phyloP scores from a whole-genome alignment of 37 sponge, comb jelly and placozoan species.

The Halisarca cf. caerulea region DNA sequence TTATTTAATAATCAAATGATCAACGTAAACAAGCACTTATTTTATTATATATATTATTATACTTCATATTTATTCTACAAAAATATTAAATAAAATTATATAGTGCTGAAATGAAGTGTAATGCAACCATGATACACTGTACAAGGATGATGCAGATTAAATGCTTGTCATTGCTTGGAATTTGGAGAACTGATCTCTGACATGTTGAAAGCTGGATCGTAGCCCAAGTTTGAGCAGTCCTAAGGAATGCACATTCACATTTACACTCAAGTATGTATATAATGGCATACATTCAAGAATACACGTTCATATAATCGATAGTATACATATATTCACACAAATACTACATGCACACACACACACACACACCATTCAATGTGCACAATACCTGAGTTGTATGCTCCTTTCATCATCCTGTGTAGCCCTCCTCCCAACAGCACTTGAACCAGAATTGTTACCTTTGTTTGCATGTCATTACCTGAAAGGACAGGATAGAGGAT shows the following conservation, averaged over 20 bases:
- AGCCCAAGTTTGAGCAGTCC: conserved; percentile 88
- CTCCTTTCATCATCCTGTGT: conserved; percentile 88
- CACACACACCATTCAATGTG: too few species aligned
- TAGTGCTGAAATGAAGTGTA: neutral
- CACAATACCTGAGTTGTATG: conserved; percentile 82
- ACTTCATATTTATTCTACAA: neutral
- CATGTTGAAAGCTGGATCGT: conserved; percentile 77
- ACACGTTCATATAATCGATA: too few species aligned
- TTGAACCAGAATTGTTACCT: conserved; percentile 59
- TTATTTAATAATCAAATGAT: too few species aligned
- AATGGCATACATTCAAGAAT: too few species aligned
- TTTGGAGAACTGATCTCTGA: conserved; percentile 69
- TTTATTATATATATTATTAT: neutral
- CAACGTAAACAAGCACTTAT: neutral
- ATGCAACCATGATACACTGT: neutral
- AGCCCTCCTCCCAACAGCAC: conserved; percentile 73
- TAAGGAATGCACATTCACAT: neutral
- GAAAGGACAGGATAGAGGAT: neutral
- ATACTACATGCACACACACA: too few species aligned
- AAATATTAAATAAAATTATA: neutral
- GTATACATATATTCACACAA: too few species aligned
- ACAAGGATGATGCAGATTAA: neutral
- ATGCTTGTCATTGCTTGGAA: conserved; percentile 56
- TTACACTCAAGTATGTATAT: too few species aligned
- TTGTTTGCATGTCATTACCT: conserved; percentile 64